Conservation (phyloP, 30 jellyfish, hydroid and myxozoan genomes). For the Turritopsis dohrnii region DNA sequence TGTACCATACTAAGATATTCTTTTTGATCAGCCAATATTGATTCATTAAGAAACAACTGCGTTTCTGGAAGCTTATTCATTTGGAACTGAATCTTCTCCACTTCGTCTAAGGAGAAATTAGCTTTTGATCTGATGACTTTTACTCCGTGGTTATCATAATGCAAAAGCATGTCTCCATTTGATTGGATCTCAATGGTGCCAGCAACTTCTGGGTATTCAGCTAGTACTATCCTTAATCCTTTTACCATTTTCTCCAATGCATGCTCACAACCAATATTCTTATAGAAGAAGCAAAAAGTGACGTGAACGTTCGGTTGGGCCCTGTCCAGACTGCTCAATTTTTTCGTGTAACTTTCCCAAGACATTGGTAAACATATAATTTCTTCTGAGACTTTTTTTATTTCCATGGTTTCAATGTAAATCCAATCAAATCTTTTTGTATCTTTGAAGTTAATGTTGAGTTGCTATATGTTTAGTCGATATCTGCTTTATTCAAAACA, state of each 20-base stretch:
- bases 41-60: not conserved
- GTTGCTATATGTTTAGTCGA: not conserved
- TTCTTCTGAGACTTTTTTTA: not conserved
- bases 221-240: not conserved
- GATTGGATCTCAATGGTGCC: not conserved
- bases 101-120: not conserved
- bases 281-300: not conserved
- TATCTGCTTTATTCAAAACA: not conserved
- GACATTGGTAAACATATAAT: not conserved
- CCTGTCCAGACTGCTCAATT: not conserved
- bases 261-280: not conserved
- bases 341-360: not conserved
- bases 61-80: not conserved
- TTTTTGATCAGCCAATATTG: not conserved
- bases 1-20: not conserved
- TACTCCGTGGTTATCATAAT: slow-evolving; percentile 13
- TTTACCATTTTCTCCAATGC: not conserved
- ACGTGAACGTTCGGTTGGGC: not conserved
- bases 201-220: slow-evolving; percentile 13
- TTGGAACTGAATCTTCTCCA: not conserved
- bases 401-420: not conserved
- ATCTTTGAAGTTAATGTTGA: not conserved
- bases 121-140: slow-evolving; percentile 1
- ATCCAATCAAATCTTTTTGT: not conserved
- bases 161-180: not conserved